phyloP scores from a whole-genome alignment of 1,140 invertebrate genomes.

The Aphelenchoides besseyi region DNA sequence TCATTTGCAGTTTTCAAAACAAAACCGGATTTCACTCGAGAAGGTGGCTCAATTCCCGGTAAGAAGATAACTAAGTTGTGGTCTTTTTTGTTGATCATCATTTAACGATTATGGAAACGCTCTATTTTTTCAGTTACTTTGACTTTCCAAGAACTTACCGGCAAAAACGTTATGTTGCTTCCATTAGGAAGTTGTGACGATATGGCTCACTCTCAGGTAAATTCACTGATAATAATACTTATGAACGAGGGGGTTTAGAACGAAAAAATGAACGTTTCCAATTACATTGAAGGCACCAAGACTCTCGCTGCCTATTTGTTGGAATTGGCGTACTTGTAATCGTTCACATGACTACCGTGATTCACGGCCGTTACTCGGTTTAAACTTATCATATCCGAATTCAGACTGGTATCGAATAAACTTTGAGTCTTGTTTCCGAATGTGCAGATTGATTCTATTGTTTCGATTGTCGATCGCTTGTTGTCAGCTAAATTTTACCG shows the following conservation, averaged over 20 bases:
- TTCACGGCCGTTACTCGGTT: no score
- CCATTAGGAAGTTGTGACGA: constrained; percentile 85
- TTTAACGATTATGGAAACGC: no score
- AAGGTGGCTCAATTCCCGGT: constrained; percentile 91
- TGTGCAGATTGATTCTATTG: no score
- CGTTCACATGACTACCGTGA: not conserved
- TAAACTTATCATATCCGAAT: no score
- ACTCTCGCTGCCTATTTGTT: constrained; percentile 44
- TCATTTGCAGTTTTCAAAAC: constrained; percentile 78
- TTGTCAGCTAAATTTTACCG: no score
- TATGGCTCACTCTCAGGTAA: constrained; percentile 81
- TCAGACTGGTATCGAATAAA: no score
- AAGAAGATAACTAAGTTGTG: no score
- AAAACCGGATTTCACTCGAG: constrained; percentile 86
- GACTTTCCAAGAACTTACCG: constrained; percentile 71
- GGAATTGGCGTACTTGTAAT: constrained; percentile 31
- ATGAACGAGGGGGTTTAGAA: constrained; percentile 19
- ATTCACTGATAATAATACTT: not conserved
- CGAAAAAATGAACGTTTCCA: constrained; percentile 45
- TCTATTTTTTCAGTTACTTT: no score
- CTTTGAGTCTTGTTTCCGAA: no score
- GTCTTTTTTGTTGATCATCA: constrained; percentile 90
- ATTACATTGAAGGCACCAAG: constrained; percentile 49
- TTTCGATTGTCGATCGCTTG: no score
- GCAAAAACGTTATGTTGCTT: constrained; percentile 70